These are phyloP conservation scores for Tenualosa thibaudeaui DNA, from an alignment of 2,797 vertebrate species.

Conservation along the genomic window DNA sequence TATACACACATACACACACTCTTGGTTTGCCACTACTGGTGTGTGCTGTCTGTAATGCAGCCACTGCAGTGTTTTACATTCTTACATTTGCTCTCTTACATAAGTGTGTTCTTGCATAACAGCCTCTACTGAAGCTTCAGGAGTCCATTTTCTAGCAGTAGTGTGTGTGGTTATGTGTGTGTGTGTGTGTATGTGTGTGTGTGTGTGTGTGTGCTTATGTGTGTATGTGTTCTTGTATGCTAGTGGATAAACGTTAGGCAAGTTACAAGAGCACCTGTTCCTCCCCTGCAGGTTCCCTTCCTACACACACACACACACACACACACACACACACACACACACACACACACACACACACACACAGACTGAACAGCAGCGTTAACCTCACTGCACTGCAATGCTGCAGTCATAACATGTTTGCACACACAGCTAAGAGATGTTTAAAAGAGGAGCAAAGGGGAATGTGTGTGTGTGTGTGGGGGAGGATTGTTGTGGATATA, in stretches of 20 bases:
- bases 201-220: constrained; percentile 5
- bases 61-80: constrained; percentile 16
- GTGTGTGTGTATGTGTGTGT: background rate
- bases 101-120: background rate
- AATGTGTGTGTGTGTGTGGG: constrained; percentile 8
- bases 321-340: background rate
- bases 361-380: background rate
- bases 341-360: background rate
- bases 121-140: background rate
- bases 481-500: constrained; percentile 8
- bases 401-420: background rate
- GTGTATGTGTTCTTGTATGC: background rate
- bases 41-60: background rate
- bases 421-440: background rate
- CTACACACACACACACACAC: constrained; percentile 9
- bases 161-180: background rate
- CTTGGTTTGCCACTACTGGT: background rate
- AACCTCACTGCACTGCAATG: background rate
- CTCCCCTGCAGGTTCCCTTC: background rate
- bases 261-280: background rate
- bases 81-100: background rate
- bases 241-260: background rate
- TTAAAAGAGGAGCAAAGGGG: background rate
- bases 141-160: background rate
- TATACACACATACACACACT: background rate